A percentile compares a stretch with the other conserved stretches of the same genome.
phyloP scores from a whole-genome alignment of 2,797 vertebrate species.

The Tapirus indicus region DNA sequence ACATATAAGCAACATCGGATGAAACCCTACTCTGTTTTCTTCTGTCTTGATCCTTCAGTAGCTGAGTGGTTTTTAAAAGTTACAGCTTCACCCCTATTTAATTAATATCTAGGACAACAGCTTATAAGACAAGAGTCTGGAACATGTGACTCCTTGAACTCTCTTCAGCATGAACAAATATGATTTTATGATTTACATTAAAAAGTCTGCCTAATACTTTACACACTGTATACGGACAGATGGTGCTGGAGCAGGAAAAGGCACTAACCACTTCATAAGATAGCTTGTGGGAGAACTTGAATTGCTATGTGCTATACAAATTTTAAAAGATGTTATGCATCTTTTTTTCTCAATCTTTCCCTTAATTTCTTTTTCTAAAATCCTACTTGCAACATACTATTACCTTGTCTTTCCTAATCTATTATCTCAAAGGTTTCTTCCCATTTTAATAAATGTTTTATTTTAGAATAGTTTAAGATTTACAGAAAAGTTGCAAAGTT shows the following conservation, averaged over 20 bases:
- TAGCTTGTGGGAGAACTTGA: neutral
- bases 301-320: neutral
- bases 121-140: neutral
- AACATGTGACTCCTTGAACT: neutral
- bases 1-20: neutral
- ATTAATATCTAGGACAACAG: neutral
- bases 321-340: neutral
- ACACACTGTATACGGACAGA: neutral
- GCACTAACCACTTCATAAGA: neutral
- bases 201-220: neutral
- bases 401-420: neutral
- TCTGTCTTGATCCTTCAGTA: neutral
- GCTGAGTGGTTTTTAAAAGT: neutral
- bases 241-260: neutral
- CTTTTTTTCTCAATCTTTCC: neutral
- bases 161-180: neutral
- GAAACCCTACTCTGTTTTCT: neutral
- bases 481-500: neutral
- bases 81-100: neutral
- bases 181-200: neutral
- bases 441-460: neutral
- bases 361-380: constrained; percentile 13
- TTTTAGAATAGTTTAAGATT: neutral
- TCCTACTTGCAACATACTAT: constrained; percentile 1
- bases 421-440: neutral